These are phyloP conservation scores for Euura lappo DNA, from an alignment of 1,140 invertebrate species.

Conservation along the genomic window DNA sequence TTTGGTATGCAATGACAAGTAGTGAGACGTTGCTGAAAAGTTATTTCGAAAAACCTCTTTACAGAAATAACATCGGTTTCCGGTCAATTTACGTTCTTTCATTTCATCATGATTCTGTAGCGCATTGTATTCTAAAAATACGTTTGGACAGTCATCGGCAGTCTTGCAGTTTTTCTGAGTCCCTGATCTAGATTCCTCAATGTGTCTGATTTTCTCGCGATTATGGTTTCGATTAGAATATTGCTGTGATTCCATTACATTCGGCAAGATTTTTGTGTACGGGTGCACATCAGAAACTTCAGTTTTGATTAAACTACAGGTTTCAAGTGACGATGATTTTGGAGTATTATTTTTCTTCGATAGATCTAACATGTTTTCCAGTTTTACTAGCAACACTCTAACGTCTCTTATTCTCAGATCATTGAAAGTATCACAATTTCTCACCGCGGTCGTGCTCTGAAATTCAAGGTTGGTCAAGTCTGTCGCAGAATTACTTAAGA, in stretches of 20 bases:
- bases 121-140: not conserved
- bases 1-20: not conserved
- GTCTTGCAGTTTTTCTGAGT: not conserved
- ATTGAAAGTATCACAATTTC: not conserved
- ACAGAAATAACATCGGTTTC: not conserved
- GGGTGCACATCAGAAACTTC: not conserved
- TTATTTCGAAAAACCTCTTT: not conserved
- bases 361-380: not conserved
- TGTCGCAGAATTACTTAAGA: not conserved
- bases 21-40: not conserved
- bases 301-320: not conserved
- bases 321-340: not conserved
- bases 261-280: not conserved
- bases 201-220: not conserved
- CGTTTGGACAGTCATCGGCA: not conserved
- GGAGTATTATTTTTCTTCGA: not conserved
- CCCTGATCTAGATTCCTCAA: not conserved
- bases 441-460: not conserved
- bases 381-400: not conserved
- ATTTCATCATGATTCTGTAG: not conserved
- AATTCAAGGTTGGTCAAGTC: not conserved
- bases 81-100: not conserved
- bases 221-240: not conserved
- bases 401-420: not conserved
- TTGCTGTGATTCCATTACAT: not conserved